Evolutionary conservation across 23 tunicate species (phyloP).

Genomic region (Oikopleura dioica): DNA sequence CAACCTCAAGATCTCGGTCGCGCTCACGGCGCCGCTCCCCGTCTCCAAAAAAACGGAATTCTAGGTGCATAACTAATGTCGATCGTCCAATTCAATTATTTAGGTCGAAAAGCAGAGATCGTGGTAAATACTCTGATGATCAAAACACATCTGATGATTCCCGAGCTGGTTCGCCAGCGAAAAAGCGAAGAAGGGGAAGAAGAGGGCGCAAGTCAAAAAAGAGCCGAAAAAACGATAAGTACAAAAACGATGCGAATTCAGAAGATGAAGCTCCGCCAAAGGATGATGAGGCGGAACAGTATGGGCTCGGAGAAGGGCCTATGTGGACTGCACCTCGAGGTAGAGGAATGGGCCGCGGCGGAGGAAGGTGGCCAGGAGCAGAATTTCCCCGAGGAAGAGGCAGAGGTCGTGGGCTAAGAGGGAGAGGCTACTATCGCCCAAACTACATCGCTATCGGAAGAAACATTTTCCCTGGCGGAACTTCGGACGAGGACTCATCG

Average conservation of each 20-base stretch:
- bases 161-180: not conserved
- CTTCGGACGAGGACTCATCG: not conserved
- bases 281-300: no score
- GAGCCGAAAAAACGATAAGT: not conserved
- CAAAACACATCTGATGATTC: not conserved
- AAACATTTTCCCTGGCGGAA: not conserved
- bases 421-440: not conserved
- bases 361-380: no score
- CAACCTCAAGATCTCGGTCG: not conserved
- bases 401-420: not conserved
- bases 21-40: not conserved
- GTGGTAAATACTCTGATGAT: slow-evolving; percentile 7
- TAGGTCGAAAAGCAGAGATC: not conserved
- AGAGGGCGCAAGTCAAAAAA: not conserved
- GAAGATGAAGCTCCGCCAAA: not conserved
- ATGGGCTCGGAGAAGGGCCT: not conserved
- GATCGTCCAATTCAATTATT: not conserved
- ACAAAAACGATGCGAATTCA: slow-evolving; percentile 2
- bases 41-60: not conserved
- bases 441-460: not conserved
- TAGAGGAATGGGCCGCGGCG: slow-evolving; percentile 1
- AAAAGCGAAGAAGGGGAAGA: not conserved
- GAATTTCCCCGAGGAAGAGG: not conserved
- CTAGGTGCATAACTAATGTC: not conserved
- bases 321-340: not conserved